Evolutionary conservation across 2,113 vertebrate genomes (phyloP).

Genomic region (Calyptomena viridis): DNA sequence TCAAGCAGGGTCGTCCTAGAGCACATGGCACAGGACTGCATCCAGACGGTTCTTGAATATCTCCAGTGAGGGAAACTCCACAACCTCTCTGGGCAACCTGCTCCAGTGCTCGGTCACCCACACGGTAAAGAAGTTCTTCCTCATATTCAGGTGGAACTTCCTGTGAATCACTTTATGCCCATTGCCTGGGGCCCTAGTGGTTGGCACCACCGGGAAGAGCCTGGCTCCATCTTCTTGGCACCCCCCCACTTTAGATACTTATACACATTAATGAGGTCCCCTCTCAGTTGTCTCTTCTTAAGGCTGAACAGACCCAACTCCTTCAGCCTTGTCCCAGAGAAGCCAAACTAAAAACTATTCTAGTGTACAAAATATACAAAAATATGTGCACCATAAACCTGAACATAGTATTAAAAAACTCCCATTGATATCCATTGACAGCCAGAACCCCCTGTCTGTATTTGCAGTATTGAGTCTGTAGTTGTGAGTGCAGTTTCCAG

Average conservation of each 20-base stretch:
- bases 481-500: background rate
- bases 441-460: background rate
- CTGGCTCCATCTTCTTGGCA: background rate
- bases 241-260: background rate
- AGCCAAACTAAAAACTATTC: background rate
- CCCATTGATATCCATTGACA: background rate
- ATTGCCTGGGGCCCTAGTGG: fast-evolving
- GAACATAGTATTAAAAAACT: background rate
- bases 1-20: background rate
- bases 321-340: background rate
- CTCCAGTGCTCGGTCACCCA: fast-evolving
- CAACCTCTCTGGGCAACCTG: background rate
- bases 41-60: background rate
- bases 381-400: background rate
- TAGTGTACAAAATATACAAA: background rate
- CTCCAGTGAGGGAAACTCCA: background rate
- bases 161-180: background rate
- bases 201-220: background rate
- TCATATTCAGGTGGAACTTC: background rate
- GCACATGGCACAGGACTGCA: background rate
- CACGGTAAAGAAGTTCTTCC: background rate
- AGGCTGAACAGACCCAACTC: background rate
- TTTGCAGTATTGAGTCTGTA: background rate
- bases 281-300: background rate
- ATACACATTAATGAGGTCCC: background rate